phyloP scores from a whole-genome alignment of 2,888 invertebrate genomes.

The Halocaridina rubra region DNA sequence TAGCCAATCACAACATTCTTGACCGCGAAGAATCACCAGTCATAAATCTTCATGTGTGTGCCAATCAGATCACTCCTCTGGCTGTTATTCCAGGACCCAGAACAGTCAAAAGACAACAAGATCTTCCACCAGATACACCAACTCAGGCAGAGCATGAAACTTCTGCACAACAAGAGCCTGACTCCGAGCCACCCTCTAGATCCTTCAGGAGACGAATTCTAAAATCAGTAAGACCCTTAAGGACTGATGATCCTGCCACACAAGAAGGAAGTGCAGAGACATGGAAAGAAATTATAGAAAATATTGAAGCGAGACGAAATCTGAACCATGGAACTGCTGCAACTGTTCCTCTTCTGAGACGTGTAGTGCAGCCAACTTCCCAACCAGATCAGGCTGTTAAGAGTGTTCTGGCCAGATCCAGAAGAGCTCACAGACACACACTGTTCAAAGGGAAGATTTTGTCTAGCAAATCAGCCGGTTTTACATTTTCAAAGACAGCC shows the following conservation, averaged over 20 bases:
- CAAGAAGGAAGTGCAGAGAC: too few relatives aligned
- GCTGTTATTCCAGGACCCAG: constrained; percentile 70
- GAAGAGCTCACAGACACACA: not conserved
- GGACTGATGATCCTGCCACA: too few relatives aligned
- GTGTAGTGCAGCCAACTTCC: not conserved
- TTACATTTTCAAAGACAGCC: not conserved
- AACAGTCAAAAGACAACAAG: not conserved
- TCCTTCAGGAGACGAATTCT: not conserved
- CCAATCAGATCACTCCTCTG: constrained; percentile 80
- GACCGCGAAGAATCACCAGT: constrained; percentile 83
- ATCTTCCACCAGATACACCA: not conserved
- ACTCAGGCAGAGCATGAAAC: not conserved
- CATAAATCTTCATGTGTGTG: constrained; percentile 81
- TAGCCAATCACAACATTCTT: constrained; percentile 78
- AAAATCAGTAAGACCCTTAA: not conserved
- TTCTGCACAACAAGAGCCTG: not conserved
- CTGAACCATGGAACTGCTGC: too few relatives aligned
- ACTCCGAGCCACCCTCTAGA: not conserved
- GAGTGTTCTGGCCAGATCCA: not conserved
- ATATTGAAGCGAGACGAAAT: not conserved
- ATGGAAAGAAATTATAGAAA: not conserved
- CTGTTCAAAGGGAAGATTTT: not conserved
- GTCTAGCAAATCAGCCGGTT: not conserved
- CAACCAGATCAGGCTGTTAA: not conserved
- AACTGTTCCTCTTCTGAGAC: constrained; percentile 3